Evolutionary conservation across 2,888 invertebrate genomes (phyloP), one percentile per base, ranked within the genome.

Genomic region (Temnothorax rugatulus): DNA sequence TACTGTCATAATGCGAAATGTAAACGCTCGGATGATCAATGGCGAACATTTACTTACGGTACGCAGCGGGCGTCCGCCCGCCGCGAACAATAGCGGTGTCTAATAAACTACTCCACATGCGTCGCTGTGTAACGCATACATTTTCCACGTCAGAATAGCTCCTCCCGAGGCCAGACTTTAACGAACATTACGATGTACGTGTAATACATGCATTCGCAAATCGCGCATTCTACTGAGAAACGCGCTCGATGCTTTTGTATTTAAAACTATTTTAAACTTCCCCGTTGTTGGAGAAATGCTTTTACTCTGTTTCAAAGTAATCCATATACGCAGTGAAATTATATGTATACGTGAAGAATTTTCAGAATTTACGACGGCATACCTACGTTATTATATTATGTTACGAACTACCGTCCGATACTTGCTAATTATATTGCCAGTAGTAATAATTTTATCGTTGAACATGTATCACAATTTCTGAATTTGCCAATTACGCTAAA

Each of bases 101-200:
- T 84, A 86, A 89, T 89, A 89, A 89, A 89, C 89, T 84, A 84
- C 89, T 88, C 84, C 79, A 63, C 83, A 69, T 84, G 75, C 82
- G 61, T 71, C 34, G 77, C 52, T 71, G 69, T 85, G 76, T 84
- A 81, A 61, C 82, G 64, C 84, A 79, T 85, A 87, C 77, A 71
- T 82, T 89, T 83, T 77, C 84, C 82, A 66, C 69, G 84, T 83
- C 83, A 76, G 82, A 77, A 83, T 81, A 86, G 81, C 83, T 88
- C 69, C 84, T 87, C 73, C 57, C 73, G 68, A 75, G 83, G 63
- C 69, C 21, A 52, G 41, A 63, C 68, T 25, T 54, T 25, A 68
- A 69, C 50, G 38, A 71, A 21, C 59, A 29, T 61, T 38, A 63
- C 71, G 76, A 61, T 34, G 38, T 69, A 69, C 68, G 59, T 76